Percentiles rank a stretch among this genome's conserved stretches.
phyloP scores from a whole-genome alignment of 1,140 invertebrate genomes.

The Panagrolaimus sp. region DNA sequence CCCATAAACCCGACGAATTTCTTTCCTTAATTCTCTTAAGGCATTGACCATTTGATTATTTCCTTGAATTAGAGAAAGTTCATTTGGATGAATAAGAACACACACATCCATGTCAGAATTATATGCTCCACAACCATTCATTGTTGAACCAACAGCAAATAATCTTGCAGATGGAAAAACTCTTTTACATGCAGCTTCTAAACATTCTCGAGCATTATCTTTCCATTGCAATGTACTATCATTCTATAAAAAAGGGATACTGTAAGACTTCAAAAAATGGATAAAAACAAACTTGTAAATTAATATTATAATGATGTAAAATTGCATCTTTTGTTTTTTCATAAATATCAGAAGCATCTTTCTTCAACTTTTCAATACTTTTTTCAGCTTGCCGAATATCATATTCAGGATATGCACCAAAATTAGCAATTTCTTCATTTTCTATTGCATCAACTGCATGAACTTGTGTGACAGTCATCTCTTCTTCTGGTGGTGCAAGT shows the following conservation, averaged over 20 bases:
- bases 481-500: too few species aligned
- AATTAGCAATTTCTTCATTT: neutral
- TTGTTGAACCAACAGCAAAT: constrained; percentile 43
- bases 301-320: neutral
- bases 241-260: neutral
- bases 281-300: neutral
- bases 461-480: too few species aligned
- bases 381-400: neutral
- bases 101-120: constrained; percentile 40
- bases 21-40: too few species aligned
- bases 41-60: too few species aligned
- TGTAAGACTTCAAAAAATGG: neutral
- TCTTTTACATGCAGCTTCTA: neutral
- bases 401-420: neutral
- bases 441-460: too few species aligned
- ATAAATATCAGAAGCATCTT: neutral
- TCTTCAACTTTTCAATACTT: neutral
- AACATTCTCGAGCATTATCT: neutral
- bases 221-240: neutral
- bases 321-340: neutral
- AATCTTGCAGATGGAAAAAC: constrained; percentile 20
- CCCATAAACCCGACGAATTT: too few species aligned
- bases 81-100: neutral
- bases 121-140: constrained; percentile 46
- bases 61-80: neutral